phyloP scores from a whole-genome alignment of 2,888 invertebrate genomes.

The Sycophila texana region DNA sequence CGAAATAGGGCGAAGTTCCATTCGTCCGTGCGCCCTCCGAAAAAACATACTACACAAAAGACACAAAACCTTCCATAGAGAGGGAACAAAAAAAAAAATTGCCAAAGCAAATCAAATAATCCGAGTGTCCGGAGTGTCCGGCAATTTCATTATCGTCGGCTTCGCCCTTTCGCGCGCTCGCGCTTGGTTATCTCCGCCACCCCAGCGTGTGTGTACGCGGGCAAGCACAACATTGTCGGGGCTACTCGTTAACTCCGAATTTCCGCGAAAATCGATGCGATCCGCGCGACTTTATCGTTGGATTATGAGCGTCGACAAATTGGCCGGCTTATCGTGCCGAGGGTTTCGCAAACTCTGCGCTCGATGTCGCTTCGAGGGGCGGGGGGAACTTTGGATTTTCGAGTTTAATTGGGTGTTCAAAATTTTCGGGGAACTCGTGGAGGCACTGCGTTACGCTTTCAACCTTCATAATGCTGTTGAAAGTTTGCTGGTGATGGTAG shows the following conservation, averaged over 20 bases:
- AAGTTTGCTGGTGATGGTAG: no score
- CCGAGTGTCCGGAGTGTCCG: not conserved
- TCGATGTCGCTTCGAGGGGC: slow-evolving; percentile 18
- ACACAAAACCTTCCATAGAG: no score
- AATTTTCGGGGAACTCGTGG: no score
- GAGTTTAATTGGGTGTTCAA: no score
- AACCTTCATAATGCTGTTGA: no score
- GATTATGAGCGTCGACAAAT: not conserved
- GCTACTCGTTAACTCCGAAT: not conserved
- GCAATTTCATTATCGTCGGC: slow-evolving; percentile 1
- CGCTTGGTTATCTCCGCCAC: no score
- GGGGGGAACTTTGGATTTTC: no score
- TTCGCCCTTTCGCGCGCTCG: not conserved
- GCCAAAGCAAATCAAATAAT: not conserved
- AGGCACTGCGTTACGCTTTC: no score
- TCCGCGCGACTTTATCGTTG: slow-evolving; percentile 30
- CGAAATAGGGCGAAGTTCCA: no score
- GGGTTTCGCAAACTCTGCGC: slow-evolving; percentile 1
- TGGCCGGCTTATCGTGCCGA: not conserved
- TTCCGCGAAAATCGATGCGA: not conserved
- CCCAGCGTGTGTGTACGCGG: not conserved
- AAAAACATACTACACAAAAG: no score
- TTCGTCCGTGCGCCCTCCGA: no score
- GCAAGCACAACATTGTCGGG: slow-evolving; percentile 6
- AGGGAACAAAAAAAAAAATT: no score